phyloP scores from a whole-genome alignment of 2,797 vertebrate genomes.

The Xenops minutus region DNA sequence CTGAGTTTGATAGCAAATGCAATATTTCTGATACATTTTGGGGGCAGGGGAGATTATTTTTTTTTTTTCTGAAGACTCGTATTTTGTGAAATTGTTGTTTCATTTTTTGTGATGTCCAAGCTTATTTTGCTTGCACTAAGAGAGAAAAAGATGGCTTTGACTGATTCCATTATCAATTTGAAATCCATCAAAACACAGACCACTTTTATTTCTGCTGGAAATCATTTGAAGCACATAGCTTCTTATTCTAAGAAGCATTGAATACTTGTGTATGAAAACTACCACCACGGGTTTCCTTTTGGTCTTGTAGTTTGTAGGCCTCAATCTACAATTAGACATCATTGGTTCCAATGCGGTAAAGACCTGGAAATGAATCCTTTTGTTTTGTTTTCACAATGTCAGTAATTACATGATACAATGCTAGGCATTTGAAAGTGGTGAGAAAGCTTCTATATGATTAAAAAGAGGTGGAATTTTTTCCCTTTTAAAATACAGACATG shows the following conservation, averaged over 20 bases:
- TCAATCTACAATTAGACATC: background rate
- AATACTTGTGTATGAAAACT: background rate
- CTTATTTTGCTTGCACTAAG: background rate
- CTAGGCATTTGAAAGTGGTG: background rate
- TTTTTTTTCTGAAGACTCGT: background rate
- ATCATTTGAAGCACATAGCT: background rate
- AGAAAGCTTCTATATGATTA: background rate
- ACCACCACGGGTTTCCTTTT: background rate
- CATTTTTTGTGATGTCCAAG: background rate
- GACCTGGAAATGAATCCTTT: background rate
- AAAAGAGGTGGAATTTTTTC: background rate
- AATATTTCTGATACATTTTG: conserved; percentile 23
- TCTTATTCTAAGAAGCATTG: background rate
- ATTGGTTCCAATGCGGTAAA: background rate
- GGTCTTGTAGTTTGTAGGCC: background rate
- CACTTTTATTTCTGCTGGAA: background rate
- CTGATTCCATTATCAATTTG: background rate
- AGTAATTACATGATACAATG: background rate
- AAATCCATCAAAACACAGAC: background rate
- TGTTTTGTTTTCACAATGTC: background rate
- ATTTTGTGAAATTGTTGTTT: background rate
- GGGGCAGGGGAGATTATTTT: background rate
- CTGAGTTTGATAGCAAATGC: background rate
- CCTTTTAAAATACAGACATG: background rate
- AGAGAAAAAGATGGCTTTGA: background rate